phyloP scores from a whole-genome alignment of 1,140 invertebrate species.

The Zaprionus capensis region DNA sequence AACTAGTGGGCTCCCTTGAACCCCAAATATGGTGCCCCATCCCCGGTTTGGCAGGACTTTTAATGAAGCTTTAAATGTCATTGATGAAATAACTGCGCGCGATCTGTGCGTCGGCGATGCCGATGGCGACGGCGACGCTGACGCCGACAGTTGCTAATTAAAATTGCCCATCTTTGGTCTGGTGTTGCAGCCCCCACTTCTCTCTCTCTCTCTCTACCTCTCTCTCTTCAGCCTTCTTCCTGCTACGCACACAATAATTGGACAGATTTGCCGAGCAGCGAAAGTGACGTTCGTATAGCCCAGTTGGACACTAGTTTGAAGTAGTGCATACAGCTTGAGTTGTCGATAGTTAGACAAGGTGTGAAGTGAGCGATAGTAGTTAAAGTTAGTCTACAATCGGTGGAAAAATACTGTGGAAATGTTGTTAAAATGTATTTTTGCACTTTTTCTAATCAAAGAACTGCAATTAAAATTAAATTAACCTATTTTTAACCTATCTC shows the following conservation, averaged over 20 bases:
- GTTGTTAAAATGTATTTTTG: neutral
- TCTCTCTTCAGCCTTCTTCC: neutral
- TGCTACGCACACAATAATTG: constrained; percentile 57
- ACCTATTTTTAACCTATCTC: too few species aligned
- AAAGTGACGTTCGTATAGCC: constrained; percentile 58
- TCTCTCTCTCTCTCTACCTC: neutral
- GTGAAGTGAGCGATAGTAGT: neutral
- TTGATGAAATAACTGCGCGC: constrained; percentile 76
- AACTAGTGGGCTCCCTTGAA: constrained; percentile 30
- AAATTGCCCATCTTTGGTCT: constrained; percentile 68
- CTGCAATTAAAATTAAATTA: too few species aligned
- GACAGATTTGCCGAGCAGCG: constrained; percentile 62
- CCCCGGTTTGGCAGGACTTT: constrained; percentile 79
- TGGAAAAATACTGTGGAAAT: neutral
- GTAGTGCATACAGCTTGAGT: neutral
- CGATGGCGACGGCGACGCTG: constrained; percentile 14
- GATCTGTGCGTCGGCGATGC: constrained; percentile 18
- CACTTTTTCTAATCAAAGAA: too few species aligned
- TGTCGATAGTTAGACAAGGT: neutral
- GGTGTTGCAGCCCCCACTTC: neutral
- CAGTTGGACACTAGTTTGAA: neutral
- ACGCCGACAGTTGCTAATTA: constrained; percentile 69
- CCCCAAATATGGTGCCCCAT: constrained; percentile 70
- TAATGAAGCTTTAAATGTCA: constrained; percentile 83
- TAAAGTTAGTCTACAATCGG: neutral